Evolutionary conservation across 1,140 invertebrate genomes (phyloP).

Genomic region (Anastrepha obliqua): DNA sequence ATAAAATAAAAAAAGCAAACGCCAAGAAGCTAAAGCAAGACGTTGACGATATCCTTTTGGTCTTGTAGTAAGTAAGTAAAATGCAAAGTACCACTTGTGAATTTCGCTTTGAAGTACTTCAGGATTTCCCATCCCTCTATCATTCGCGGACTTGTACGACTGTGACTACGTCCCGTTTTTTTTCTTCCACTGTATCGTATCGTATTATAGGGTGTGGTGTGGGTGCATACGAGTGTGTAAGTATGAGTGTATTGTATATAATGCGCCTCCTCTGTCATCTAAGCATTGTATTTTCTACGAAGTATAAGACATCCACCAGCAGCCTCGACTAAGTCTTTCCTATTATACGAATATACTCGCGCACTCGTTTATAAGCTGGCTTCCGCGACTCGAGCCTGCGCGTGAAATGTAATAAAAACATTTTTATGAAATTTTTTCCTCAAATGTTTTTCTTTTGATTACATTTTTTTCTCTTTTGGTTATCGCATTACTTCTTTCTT

Average conservation of each 20-base stretch:
- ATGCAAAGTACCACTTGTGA: constrained; percentile 72
- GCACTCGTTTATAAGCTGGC: constrained; percentile 1
- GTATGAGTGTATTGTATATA: background rate
- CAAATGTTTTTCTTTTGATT: constrained; percentile 51
- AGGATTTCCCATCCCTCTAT: constrained; percentile 62
- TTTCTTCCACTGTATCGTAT: constrained; percentile 2
- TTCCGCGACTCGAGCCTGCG: constrained; percentile 43
- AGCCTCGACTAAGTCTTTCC: constrained; percentile 16
- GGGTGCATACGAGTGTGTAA: background rate
- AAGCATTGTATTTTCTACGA: background rate
- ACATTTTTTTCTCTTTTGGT: background rate
- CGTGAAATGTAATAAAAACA: constrained; percentile 52
- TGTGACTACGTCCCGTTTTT: background rate
- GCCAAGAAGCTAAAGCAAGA: constrained; percentile 20
- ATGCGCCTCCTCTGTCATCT: constrained; percentile 34
- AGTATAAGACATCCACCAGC: constrained; percentile 13
- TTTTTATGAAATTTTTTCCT: constrained; percentile 51
- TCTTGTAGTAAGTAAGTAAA: constrained; percentile 64
- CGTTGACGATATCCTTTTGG: constrained; percentile 63
- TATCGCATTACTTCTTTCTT: constrained; percentile 39
- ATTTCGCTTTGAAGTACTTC: constrained; percentile 72
- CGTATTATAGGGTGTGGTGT: background rate
- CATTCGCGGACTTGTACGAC: background rate
- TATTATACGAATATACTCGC: constrained; percentile 42
- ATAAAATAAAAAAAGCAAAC: constrained; percentile 15